phyloP scores from a whole-genome alignment of 2,113 vertebrate species.

The Callorhinus ursinus region DNA sequence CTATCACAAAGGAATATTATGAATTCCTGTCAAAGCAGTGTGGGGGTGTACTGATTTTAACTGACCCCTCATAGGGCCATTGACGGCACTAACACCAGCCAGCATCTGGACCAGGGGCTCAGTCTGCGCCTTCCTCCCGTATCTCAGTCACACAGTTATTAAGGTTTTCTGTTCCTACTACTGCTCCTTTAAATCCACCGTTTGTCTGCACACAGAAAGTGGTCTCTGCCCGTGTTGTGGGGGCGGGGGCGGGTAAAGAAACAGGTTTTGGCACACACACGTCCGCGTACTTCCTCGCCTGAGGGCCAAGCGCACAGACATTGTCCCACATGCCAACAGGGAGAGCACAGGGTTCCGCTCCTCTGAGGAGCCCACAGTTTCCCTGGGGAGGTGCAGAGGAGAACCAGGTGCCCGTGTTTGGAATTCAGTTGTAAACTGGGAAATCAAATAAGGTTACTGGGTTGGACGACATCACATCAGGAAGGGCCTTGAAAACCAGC shows the following conservation, averaged over 20 bases:
- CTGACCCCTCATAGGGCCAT: too few species aligned
- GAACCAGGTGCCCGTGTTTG: background rate
- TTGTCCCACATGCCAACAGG: background rate
- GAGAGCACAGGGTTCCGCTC: background rate
- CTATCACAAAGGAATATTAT: background rate
- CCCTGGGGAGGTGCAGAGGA: background rate
- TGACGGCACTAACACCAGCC: background rate
- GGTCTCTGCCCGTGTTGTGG: background rate
- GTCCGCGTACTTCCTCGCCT: background rate
- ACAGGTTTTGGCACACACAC: background rate
- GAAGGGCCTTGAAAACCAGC: background rate
- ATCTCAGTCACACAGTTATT: background rate
- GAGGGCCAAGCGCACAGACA: background rate
- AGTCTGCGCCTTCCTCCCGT: background rate
- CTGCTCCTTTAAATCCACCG: background rate
- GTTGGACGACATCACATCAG: background rate
- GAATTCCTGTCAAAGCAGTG: background rate
- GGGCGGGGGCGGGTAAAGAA: background rate
- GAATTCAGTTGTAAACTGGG: background rate
- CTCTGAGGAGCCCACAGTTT: background rate
- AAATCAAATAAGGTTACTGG: background rate
- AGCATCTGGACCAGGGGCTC: background rate
- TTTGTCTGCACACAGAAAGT: accelerated
- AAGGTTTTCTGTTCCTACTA: background rate
- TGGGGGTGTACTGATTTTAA: too few species aligned